phyloP scores from a whole-genome alignment of 2,113 vertebrate species.

The Larimichthys polyactis region DNA sequence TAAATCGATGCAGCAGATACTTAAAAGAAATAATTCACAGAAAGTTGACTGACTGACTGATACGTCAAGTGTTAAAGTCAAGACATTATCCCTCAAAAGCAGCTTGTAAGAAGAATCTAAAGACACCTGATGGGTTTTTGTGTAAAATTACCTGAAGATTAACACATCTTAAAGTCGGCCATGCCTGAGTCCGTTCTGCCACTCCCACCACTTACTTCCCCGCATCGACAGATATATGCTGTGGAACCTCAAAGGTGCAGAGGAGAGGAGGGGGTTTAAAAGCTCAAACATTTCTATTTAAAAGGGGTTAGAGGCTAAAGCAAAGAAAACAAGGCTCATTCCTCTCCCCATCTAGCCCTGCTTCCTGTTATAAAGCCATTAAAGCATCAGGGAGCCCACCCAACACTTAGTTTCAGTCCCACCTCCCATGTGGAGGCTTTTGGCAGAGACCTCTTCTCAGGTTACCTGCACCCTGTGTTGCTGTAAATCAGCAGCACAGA shows the following conservation, averaged over 20 bases:
- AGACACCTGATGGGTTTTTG: background rate
- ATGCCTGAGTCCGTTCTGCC: background rate
- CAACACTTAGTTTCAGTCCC: slow-evolving; percentile 11
- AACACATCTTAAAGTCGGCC: slow-evolving; percentile 26
- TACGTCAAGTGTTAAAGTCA: too few relatives aligned
- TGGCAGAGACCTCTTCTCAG: slow-evolving; percentile 18
- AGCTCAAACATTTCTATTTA: slow-evolving; percentile 35
- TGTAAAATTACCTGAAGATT: slow-evolving; percentile 34
- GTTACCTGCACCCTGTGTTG: slow-evolving; percentile 22
- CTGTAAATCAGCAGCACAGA: slow-evolving; percentile 29
- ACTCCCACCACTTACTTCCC: background rate
- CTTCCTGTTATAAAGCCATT: slow-evolving; percentile 77
- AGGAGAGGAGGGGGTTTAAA: background rate
- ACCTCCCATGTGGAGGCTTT: slow-evolving; percentile 31
- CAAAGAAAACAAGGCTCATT: slow-evolving; percentile 57
- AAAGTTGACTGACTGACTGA: too few relatives aligned
- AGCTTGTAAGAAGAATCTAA: background rate
- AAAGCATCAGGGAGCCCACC: slow-evolving; percentile 66
- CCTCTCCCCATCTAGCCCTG: slow-evolving; percentile 43
- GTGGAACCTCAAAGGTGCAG: slow-evolving; percentile 24
- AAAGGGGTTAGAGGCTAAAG: slow-evolving; percentile 52
- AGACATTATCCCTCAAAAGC: background rate
- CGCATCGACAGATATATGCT: background rate
- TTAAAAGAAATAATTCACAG: background rate
- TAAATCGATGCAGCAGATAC: background rate